These are phyloP conservation scores for Caenorhabditis sp. DNA, from an alignment of 2,888 invertebrate genomes.

Conservation along the genomic window DNA sequence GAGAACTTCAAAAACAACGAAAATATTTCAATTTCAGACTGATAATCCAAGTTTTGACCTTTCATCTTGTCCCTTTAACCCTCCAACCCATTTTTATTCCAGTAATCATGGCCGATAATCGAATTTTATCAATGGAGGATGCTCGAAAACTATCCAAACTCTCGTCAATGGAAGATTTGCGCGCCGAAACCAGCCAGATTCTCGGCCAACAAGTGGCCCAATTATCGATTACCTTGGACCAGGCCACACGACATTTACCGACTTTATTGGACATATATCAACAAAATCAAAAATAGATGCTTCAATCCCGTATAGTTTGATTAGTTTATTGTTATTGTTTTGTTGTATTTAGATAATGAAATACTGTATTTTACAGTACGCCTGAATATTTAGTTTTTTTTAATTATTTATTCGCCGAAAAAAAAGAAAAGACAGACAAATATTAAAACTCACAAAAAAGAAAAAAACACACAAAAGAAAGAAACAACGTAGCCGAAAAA, in stretches of 20 bases:
- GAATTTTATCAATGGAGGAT: conserved; percentile 57
- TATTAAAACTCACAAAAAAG: no score
- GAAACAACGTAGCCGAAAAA: no score
- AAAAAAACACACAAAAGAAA: no score
- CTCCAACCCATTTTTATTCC: conserved; percentile 10
- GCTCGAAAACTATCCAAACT: conserved; percentile 51
- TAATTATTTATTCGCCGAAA: no score
- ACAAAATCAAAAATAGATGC: neutral
- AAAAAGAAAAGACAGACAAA: no score
- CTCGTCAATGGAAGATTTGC: conserved; percentile 52
- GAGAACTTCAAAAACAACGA: no score
- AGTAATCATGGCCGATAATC: conserved; percentile 55
- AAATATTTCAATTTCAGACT: no score
- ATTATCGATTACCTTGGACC: conserved; percentile 37
- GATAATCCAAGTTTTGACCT: neutral
- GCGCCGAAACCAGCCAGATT: conserved; percentile 50
- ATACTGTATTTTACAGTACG: no score
- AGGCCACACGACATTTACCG: conserved; percentile 29
- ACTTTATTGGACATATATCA: conserved; percentile 19
- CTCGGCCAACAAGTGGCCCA: conserved; percentile 46
- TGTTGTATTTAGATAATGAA: no score
- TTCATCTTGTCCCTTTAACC: no score
- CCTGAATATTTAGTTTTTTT: no score
- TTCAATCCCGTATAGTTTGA: neutral
- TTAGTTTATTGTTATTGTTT: no score